phyloP scores from a whole-genome alignment of 1,140 invertebrate species.

The Tetragonula clypearis region DNA sequence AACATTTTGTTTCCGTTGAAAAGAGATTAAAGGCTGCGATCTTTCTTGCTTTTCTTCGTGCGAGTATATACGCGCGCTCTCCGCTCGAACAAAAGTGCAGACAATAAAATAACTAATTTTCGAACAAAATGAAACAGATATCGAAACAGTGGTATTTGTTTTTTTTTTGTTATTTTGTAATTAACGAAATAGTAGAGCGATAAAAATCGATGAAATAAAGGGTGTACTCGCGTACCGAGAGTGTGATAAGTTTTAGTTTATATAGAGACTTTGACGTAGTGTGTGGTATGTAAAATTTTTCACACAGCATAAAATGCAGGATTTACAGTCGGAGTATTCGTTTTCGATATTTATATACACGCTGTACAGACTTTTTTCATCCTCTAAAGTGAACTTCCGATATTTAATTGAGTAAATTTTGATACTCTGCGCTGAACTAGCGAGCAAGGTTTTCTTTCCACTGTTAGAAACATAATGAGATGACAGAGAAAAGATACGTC shows the following conservation, averaged over 20 bases:
- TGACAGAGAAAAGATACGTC: too few species aligned
- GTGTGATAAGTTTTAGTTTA: too few species aligned
- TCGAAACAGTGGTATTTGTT: background rate
- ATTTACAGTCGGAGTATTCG: background rate
- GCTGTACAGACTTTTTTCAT: too few species aligned
- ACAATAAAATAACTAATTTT: background rate
- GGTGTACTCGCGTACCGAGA: background rate
- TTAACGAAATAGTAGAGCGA: background rate
- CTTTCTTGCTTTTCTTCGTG: background rate
- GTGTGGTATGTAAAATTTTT: too few species aligned
- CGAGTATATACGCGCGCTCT: background rate
- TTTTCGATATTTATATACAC: background rate
- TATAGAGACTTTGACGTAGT: too few species aligned
- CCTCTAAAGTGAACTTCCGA: too few species aligned
- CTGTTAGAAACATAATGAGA: too few species aligned
- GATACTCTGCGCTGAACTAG: too few species aligned
- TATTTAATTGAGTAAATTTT: too few species aligned
- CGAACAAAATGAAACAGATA: background rate
- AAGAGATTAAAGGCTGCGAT: constrained; percentile 13
- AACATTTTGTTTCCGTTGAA: constrained; percentile 39
- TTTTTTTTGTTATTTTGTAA: background rate
- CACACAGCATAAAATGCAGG: too few species aligned
- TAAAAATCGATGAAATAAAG: too few species aligned
- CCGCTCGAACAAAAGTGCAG: background rate
- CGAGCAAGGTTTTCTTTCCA: too few species aligned